Conservation (phyloP, 2,113 vertebrate species). For the Cyanoderma ruficeps region DNA sequence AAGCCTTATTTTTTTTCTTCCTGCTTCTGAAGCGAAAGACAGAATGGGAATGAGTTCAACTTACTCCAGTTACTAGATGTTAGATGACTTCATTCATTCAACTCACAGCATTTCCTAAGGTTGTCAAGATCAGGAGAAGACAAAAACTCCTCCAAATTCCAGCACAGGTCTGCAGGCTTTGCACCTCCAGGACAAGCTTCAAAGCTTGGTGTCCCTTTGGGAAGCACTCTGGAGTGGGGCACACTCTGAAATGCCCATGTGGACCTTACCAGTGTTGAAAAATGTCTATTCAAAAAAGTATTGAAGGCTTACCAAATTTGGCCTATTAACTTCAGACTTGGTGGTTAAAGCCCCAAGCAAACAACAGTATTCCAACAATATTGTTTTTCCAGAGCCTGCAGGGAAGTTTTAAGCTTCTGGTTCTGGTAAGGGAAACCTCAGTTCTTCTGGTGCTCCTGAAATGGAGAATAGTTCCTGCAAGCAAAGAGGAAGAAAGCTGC, state of each 20-base stretch:
- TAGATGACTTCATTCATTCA: slow-evolving; percentile 22
- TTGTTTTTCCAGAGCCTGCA: background rate
- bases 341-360: background rate
- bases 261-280: background rate
- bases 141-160: background rate
- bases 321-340: background rate
- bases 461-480: background rate
- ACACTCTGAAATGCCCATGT: background rate
- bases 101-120: background rate
- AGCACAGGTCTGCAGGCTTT: background rate
- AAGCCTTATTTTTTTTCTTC: background rate
- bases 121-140: background rate
- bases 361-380: background rate
- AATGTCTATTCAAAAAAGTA: background rate
- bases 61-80: background rate
- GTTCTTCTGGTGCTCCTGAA: background rate
- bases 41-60: background rate
- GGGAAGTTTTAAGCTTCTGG: background rate
- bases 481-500: slow-evolving; percentile 45
- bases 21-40: slow-evolving; percentile 4
- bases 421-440: background rate
- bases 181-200: background rate
- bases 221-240: background rate
- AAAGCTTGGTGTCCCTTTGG: background rate
- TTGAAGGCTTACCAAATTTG: background rate